Percentiles rank a stretch among this genome's conserved stretches.
phyloP scores from a whole-genome alignment of 2,797 vertebrate genomes.

The Dendrocincla fuliginosa region DNA sequence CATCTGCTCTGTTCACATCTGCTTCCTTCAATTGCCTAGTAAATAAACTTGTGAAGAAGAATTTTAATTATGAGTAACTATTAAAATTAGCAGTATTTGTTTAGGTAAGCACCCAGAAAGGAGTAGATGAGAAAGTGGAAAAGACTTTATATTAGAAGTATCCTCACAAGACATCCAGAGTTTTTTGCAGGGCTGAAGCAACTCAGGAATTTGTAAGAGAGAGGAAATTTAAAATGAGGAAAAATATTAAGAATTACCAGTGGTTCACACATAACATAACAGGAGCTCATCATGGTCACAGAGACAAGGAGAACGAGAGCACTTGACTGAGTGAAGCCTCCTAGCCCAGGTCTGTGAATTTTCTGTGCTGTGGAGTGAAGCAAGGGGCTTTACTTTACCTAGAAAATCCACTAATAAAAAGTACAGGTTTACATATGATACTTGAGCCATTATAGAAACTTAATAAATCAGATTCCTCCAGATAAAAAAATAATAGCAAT shows the following conservation, averaged over 20 bases:
- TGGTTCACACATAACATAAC: neutral
- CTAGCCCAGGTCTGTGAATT: neutral
- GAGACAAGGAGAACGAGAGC: neutral
- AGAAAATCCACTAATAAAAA: neutral
- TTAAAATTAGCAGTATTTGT: neutral
- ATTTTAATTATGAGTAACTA: neutral
- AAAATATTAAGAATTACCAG: neutral
- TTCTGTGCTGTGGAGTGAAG: neutral
- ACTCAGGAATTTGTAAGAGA: neutral
- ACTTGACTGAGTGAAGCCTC: neutral
- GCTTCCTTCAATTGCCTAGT: neutral
- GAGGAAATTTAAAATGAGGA: neutral
- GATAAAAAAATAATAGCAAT: neutral
- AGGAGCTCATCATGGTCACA: neutral
- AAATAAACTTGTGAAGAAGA: neutral
- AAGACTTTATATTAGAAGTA: neutral
- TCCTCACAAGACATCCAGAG: neutral
- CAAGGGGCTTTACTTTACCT: neutral
- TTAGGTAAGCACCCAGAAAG: neutral
- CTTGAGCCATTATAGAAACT: fast-evolving
- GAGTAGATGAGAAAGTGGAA: neutral
- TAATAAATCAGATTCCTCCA: neutral
- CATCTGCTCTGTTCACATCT: neutral
- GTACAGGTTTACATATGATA: fast-evolving
- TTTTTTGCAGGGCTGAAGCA: neutral